phyloP scores from a whole-genome alignment of 1,140 invertebrate genomes.

The Zaprionus davidi region DNA sequence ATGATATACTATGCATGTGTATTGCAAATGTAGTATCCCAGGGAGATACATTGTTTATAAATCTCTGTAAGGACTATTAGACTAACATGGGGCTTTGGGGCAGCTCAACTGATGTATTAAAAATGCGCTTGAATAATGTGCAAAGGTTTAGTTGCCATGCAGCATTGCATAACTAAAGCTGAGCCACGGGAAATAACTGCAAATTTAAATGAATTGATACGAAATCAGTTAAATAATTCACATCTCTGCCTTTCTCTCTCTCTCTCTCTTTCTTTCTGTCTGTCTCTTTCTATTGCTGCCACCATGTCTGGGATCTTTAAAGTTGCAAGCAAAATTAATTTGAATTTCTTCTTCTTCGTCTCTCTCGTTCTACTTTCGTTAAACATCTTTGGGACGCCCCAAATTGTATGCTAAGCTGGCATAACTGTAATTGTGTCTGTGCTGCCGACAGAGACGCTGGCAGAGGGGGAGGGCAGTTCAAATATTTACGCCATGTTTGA shows the following conservation, averaged over 20 bases:
- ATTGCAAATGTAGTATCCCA: background rate
- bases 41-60: conserved; percentile 2
- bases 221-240: background rate
- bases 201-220: background rate
- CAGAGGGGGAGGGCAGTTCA: background rate
- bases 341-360: conserved; percentile 21
- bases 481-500: conserved; percentile 58
- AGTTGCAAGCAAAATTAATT: conserved; percentile 26
- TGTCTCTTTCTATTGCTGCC: background rate
- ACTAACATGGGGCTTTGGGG: conserved; percentile 5
- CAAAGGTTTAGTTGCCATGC: background rate
- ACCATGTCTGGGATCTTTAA: background rate
- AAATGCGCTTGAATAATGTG: background rate
- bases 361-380: background rate
- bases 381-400: conserved; percentile 33
- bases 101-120: background rate
- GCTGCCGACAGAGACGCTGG: background rate
- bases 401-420: conserved; percentile 72
- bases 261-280: background rate
- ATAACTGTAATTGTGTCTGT: conserved; percentile 54
- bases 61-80: conserved; percentile 1
- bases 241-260: background rate
- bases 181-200: background rate
- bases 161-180: background rate
- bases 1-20: background rate